Evolutionary conservation across 2,113 vertebrate genomes (phyloP).

Genomic region (Eleginops maclovinus): DNA sequence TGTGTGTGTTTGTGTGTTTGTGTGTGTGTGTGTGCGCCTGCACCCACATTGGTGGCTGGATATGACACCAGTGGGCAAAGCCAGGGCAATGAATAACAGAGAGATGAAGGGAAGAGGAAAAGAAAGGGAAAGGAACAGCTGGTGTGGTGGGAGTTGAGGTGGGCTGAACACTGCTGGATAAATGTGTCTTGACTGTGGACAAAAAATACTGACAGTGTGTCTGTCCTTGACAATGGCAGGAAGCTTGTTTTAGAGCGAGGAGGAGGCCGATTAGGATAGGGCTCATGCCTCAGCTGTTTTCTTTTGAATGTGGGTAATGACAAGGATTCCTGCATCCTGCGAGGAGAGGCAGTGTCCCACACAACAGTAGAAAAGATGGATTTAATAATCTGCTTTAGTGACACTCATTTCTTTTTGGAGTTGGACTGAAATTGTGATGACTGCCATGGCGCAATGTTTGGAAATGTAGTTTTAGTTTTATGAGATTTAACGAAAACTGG

Average conservation of each 20-base stretch:
- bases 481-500: background rate
- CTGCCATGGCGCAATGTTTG: background rate
- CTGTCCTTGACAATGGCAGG: constrained; percentile 69
- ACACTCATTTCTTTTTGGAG: background rate
- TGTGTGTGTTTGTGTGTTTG: constrained; percentile 5
- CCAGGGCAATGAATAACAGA: constrained; percentile 41
- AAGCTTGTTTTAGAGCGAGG: constrained; percentile 54
- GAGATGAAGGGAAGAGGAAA: constrained; percentile 27
- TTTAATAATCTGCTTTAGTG: constrained; percentile 21
- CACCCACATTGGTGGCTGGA: constrained; percentile 27
- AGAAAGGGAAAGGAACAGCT: constrained; percentile 66
- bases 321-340: constrained; percentile 46
- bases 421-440: background rate
- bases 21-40: constrained; percentile 25
- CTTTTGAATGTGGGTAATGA: constrained; percentile 59
- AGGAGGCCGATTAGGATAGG: constrained; percentile 50
- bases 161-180: constrained; percentile 52
- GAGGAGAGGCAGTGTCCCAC: constrained; percentile 24
- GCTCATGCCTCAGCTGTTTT: constrained; percentile 68
- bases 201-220: constrained; percentile 61
- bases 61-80: constrained; percentile 28
- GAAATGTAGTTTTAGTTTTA: background rate
- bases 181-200: constrained; percentile 62
- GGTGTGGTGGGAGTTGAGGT: constrained; percentile 64
- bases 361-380: constrained; percentile 7